These are phyloP conservation scores for Orientallactaga bullata DNA, from an alignment of 2,113 vertebrate genomes.

Conservation along the genomic window DNA sequence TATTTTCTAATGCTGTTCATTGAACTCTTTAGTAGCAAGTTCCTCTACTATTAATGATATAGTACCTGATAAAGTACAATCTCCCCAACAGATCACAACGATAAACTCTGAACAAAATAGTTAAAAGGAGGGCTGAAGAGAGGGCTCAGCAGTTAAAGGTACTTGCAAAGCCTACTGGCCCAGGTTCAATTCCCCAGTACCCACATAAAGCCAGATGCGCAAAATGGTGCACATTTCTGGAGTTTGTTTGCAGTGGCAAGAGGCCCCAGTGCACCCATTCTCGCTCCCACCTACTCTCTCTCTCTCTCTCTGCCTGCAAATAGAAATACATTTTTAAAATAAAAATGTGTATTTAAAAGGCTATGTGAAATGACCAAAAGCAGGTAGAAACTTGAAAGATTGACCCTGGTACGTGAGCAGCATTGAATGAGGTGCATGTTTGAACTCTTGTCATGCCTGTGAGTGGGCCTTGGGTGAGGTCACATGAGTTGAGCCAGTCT, in stretches of 20 bases:
- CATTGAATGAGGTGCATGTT: not conserved
- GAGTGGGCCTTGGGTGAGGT: not conserved
- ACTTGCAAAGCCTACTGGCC: too few relatives aligned
- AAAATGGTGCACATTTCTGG: too few relatives aligned
- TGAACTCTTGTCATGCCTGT: not conserved
- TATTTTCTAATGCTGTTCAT: conserved; percentile 45
- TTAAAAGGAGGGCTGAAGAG: too few relatives aligned
- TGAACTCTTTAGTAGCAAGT: not conserved
- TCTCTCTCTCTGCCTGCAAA: too few relatives aligned
- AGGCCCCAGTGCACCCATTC: too few relatives aligned
- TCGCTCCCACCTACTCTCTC: too few relatives aligned
- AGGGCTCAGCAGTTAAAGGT: too few relatives aligned
- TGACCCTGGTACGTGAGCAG: not conserved
- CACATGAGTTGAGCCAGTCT: not conserved
- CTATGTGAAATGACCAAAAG: not conserved
- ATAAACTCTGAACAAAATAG: not conserved
- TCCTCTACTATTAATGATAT: not conserved
- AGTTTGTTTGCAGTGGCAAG: too few relatives aligned
- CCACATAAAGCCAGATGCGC: too few relatives aligned
- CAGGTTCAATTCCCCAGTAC: too few relatives aligned
- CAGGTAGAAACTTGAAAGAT: not conserved
- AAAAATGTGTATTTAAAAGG: not conserved
- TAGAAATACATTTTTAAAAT: too few relatives aligned
- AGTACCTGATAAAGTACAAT: not conserved
- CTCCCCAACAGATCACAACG: not conserved